Conservation (phyloP, 2,113 vertebrate species). For the Notarius lentiginosus region DNA sequence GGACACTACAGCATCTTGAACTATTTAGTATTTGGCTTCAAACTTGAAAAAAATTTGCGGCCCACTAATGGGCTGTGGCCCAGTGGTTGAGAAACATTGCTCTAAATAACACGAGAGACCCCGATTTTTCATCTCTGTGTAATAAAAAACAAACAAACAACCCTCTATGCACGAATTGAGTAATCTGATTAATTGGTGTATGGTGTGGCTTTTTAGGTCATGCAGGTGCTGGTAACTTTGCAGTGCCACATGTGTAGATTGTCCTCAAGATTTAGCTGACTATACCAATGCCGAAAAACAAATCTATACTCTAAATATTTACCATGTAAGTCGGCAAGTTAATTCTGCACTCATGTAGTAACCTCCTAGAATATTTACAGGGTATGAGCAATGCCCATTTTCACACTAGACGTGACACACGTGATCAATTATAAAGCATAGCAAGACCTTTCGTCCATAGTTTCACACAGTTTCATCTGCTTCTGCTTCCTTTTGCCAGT, state of each 20-base stretch:
- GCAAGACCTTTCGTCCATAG: slow-evolving; percentile 2
- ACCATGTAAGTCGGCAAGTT: not conserved
- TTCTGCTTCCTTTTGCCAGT: not conserved
- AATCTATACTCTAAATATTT: not conserved
- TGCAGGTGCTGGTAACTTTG: not conserved
- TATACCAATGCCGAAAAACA: not conserved
- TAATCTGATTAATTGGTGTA: not conserved
- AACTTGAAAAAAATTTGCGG: too few species aligned
- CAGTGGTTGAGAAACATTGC: too few species aligned
- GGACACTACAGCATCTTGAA: too few species aligned
- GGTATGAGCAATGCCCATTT: not conserved
- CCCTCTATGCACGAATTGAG: not conserved
- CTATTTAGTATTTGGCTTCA: too few species aligned
- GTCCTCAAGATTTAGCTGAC: not conserved
- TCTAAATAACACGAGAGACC: too few species aligned
- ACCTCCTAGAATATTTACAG: not conserved
- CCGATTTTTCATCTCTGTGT: too few species aligned
- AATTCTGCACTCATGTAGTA: not conserved
- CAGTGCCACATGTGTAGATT: not conserved
- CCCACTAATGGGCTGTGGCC: too few species aligned
- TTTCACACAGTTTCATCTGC: slow-evolving; percentile 13
- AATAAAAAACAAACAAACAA: too few species aligned
- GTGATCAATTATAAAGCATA: not conserved
- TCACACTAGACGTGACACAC: not conserved
- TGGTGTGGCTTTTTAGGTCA: not conserved